Percentiles rank a stretch among this genome's conserved stretches.
These are phyloP conservation scores for Leuciscus waleckii DNA, from an alignment of 2,797 vertebrate species.

Conservation along the genomic window DNA sequence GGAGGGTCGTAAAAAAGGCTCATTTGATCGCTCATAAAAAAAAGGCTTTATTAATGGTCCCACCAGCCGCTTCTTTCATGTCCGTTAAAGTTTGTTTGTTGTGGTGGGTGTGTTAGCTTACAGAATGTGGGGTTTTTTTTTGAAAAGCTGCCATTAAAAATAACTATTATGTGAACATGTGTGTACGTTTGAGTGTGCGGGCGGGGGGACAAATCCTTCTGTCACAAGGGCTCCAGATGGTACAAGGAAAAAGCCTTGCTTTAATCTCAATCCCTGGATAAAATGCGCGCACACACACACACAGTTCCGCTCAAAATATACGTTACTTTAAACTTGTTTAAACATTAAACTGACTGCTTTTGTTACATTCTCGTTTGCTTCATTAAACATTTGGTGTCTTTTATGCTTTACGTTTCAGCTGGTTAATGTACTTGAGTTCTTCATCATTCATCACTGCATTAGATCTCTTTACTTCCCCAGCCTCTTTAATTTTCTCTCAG, in stretches of 20 bases:
- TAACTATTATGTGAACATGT: slow-evolving; percentile 9
- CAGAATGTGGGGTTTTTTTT: background rate
- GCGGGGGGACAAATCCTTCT: slow-evolving; percentile 58
- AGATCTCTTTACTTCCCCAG: background rate
- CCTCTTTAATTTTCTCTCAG: background rate
- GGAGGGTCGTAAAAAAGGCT: background rate
- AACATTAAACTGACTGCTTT: background rate
- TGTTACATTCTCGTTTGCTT: background rate
- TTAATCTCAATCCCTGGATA: slow-evolving; percentile 73
- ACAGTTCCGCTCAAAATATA: slow-evolving; percentile 23
- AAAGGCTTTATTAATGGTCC: slow-evolving; percentile 1
- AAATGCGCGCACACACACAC: slow-evolving; percentile 20
- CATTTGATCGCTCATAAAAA: background rate
- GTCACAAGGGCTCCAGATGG: slow-evolving; percentile 78
- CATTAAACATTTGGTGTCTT: background rate
- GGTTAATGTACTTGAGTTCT: background rate
- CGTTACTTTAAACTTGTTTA: slow-evolving; percentile 3
- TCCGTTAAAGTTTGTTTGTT: background rate
- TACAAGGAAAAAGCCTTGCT: slow-evolving; percentile 72
- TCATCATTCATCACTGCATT: background rate
- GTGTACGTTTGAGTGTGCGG: slow-evolving; percentile 25
- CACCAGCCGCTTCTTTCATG: slow-evolving; percentile 25
- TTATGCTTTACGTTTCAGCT: background rate
- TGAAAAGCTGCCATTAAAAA: slow-evolving; percentile 13
- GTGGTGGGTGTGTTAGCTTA: slow-evolving; percentile 16